Percentiles rank a stretch among this genome's conserved stretches.
phyloP scores from a whole-genome alignment of 64 coral and sea anemone species.

The Montipora capricornis region DNA sequence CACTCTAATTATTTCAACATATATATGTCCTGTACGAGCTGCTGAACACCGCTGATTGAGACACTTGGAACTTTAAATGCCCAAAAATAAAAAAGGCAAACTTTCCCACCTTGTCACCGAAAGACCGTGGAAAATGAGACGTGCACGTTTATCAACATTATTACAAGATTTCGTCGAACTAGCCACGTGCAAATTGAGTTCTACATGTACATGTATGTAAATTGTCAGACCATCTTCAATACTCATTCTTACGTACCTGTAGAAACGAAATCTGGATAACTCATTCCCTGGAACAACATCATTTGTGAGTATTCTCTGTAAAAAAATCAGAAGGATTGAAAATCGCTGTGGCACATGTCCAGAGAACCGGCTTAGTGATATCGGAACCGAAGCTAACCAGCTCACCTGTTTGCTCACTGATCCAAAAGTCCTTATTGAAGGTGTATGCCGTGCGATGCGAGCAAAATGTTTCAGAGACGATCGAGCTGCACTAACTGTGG shows the following conservation, averaged over 20 bases:
- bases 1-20: too few relatives aligned
- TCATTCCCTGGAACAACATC: constrained; percentile 23
- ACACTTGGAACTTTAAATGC: too few relatives aligned
- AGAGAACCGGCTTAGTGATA: neutral
- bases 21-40: too few relatives aligned
- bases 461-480: constrained; percentile 38
- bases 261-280: constrained; percentile 15
- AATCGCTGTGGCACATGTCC: neutral
- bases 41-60: too few relatives aligned
- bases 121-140: neutral
- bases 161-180: neutral
- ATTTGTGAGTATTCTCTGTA: constrained; percentile 37
- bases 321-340: neutral
- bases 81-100: neutral
- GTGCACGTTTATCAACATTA: neutral
- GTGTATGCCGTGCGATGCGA: neutral
- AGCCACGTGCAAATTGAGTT: constrained; percentile 41
- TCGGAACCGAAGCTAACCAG: neutral
- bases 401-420: constrained; percentile 11
- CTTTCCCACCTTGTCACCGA: neutral
- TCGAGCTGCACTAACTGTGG: constrained; percentile 33
- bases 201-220: neutral
- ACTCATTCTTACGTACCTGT: constrained; percentile 26
- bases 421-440: constrained; percentile 15
- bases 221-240: neutral